A percentile compares a stretch with the other conserved stretches of the same genome.
These are phyloP conservation scores for Sepiola atlantica DNA, from an alignment of 2,888 invertebrate genomes.

Conservation along the genomic window DNA sequence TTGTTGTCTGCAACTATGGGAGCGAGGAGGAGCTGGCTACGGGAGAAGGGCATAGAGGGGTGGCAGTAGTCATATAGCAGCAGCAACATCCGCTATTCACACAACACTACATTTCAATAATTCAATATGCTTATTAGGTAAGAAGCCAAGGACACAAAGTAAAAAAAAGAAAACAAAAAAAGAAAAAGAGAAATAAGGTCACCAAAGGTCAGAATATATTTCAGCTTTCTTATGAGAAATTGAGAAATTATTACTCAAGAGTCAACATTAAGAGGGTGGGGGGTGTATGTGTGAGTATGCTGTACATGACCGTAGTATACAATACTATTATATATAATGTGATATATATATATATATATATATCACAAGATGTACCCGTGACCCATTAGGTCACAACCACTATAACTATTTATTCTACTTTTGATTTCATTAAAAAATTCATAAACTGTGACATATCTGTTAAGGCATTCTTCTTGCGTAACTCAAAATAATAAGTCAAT, in stretches of 20 bases:
- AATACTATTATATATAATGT: no score
- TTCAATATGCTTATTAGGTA: slow-evolving; percentile 32
- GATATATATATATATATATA: no score
- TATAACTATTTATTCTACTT: no score
- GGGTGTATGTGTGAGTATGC: no score
- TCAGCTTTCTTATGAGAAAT: background rate
- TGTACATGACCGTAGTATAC: no score
- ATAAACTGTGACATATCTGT: no score
- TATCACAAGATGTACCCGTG: no score
- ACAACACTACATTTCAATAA: slow-evolving; percentile 12
- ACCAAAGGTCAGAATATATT: slow-evolving; percentile 11
- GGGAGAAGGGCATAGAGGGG: background rate
- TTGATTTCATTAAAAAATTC: no score
- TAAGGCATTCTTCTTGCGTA: no score
- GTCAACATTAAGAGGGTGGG: no score
- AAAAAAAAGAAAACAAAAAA: background rate
- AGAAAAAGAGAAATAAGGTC: background rate
- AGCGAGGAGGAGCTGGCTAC: background rate
- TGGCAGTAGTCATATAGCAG: background rate
- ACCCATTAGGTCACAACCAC: no score
- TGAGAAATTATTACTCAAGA: background rate
- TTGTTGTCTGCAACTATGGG: background rate
- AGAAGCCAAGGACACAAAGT: background rate
- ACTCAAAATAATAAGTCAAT: no score
- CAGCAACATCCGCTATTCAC: slow-evolving; percentile 4